Evolutionary conservation across 2,113 vertebrate species (phyloP).

Genomic region (Hypanus sabinus): DNA sequence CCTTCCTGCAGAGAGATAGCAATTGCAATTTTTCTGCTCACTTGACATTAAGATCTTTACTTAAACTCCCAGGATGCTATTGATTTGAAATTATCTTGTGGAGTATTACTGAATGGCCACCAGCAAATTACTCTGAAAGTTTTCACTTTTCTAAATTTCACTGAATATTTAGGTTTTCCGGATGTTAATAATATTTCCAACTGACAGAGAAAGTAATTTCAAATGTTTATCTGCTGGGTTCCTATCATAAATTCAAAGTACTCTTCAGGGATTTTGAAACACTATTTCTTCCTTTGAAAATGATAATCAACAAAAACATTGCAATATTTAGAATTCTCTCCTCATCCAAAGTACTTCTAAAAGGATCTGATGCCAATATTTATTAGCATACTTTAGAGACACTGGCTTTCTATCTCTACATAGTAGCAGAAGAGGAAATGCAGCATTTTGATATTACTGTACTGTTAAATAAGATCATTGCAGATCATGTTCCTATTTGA

Average conservation of each 20-base stretch:
- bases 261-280: not conserved
- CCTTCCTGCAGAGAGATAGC: not conserved
- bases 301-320: not conserved
- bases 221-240: not conserved
- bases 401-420: not conserved
- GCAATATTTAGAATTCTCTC: not conserved
- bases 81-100: not conserved
- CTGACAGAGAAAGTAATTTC: not conserved
- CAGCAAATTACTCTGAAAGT: not conserved
- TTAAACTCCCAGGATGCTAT: not conserved
- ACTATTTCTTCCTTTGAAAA: not conserved
- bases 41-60: not conserved
- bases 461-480: no score
- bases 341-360: not conserved
- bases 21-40: not conserved
- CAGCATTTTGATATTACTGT: no score
- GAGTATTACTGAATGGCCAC: not conserved
- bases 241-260: no score
- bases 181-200: not conserved
- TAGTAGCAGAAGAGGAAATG: no score
- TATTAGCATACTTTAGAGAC: no score
- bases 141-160: not conserved
- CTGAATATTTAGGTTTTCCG: not conserved
- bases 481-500: no score
- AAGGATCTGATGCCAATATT: not conserved